Percentiles rank a stretch among this genome's conserved stretches.
These are phyloP conservation scores for Brachionichthys hirsutus DNA, from an alignment of 2,113 vertebrate species.

Conservation along the genomic window DNA sequence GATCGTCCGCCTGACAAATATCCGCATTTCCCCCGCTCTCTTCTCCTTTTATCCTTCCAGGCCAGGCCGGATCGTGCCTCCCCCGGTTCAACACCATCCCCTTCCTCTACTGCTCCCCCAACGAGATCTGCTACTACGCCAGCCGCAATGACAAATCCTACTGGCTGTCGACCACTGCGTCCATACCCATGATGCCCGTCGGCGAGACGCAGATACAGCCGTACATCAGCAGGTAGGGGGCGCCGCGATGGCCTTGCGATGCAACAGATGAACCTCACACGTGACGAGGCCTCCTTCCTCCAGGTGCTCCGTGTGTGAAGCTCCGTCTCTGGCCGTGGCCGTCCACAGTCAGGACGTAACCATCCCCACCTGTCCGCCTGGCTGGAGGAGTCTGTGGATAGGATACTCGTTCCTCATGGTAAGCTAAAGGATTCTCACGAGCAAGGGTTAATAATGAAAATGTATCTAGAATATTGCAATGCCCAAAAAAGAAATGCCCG, in stretches of 20 bases:
- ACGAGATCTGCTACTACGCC: conserved; percentile 91
- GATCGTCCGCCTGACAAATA: neutral
- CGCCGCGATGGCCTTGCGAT: too few species aligned
- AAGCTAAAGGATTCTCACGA: neutral
- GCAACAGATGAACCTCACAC: neutral
- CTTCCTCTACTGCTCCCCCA: conserved; percentile 94
- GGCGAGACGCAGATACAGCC: conserved; percentile 79
- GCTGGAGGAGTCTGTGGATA: conserved; percentile 97
- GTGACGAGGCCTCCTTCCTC: too few species aligned
- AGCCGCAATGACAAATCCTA: conserved; percentile 96
- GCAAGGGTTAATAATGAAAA: neutral
- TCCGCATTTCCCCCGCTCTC: too few species aligned
- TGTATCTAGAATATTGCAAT: too few species aligned
- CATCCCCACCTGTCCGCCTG: conserved; percentile 88
- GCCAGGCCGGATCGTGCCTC: conserved; percentile 92
- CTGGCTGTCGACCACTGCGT: conserved; percentile 93
- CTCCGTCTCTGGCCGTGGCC: conserved; percentile 88
- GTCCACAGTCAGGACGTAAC: conserved; percentile 92
- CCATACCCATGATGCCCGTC: conserved; percentile 97
- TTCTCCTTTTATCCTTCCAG: conserved; percentile 63
- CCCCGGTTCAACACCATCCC: conserved; percentile 95
- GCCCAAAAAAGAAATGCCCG: too few species aligned
- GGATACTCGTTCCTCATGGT: conserved; percentile 99
- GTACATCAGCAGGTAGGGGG: conserved; percentile 86
- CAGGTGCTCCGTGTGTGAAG: conserved; percentile 91